Conservation (phyloP, 1,140 invertebrate species). For the Bombus affinis region DNA sequence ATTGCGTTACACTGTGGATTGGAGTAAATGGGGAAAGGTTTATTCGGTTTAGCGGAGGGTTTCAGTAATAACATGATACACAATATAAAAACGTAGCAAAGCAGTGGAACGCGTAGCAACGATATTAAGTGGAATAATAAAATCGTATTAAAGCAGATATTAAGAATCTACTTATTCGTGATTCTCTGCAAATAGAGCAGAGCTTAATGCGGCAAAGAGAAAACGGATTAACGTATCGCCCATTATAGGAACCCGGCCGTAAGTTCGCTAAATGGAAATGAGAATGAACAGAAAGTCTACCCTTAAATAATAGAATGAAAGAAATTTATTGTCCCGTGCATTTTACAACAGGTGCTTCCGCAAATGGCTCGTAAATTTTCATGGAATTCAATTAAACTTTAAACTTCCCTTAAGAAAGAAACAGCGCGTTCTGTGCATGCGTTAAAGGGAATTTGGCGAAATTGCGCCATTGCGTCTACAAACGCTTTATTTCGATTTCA, state of each 20-base stretch:
- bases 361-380: constrained; percentile 34
- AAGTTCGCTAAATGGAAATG: constrained; percentile 27
- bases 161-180: constrained; percentile 26
- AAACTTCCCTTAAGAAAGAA: constrained; percentile 22
- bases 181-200: constrained; percentile 33
- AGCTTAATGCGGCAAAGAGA: constrained; percentile 15
- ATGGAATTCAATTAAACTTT: constrained; percentile 40
- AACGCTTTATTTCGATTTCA: not conserved
- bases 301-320: constrained; percentile 37
- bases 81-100: not conserved
- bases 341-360: constrained; percentile 42
- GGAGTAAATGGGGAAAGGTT: not conserved
- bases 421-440: not conserved
- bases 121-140: constrained; percentile 41
- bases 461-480: not conserved
- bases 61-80: not conserved
- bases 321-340: constrained; percentile 27
- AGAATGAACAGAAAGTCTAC: constrained; percentile 31
- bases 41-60: not conserved
- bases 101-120: not conserved
- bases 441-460: constrained; percentile 1
- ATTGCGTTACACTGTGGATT: not conserved
- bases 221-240: constrained; percentile 35
- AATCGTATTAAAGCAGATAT: constrained; percentile 31
- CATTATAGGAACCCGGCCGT: constrained; percentile 1